phyloP scores from a whole-genome alignment of 2,888 invertebrate species.

The Calliopum simillimum region DNA sequence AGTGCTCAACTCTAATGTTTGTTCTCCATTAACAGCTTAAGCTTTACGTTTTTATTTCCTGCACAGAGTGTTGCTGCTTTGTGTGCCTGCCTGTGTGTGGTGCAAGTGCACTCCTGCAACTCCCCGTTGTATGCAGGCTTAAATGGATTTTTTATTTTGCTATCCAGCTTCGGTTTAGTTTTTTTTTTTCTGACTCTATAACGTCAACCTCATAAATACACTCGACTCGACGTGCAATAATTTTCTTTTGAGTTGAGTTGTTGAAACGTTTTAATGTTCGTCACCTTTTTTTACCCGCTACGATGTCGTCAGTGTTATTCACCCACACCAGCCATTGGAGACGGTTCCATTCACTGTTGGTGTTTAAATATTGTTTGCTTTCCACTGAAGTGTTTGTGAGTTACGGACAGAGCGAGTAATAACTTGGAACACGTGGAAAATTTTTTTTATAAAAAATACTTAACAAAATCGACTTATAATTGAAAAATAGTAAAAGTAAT shows the following conservation, averaged over 20 bases:
- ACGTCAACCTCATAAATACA: conserved; percentile 33
- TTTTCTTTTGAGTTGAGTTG: conserved; percentile 61
- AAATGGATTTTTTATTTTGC: not conserved
- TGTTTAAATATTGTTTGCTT: too few relatives aligned
- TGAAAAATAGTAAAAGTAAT: too few relatives aligned
- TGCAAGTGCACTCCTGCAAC: not conserved
- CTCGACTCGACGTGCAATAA: conserved; percentile 48
- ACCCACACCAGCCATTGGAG: too few relatives aligned
- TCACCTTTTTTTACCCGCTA: conserved; percentile 54
- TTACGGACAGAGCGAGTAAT: too few relatives aligned
- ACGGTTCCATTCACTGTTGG: not conserved
- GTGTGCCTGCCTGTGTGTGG: not conserved
- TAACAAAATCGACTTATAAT: too few relatives aligned
- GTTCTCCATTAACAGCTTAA: conserved; percentile 56
- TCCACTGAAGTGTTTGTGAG: too few relatives aligned
- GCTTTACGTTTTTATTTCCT: conserved; percentile 34
- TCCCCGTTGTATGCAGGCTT: not conserved
- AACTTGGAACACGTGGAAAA: too few relatives aligned
- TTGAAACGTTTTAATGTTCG: conserved; percentile 65
- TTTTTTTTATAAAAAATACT: too few relatives aligned
- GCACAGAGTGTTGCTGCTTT: conserved; percentile 20
- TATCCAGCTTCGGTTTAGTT: not conserved
- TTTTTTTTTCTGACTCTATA: not conserved
- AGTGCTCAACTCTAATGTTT: conserved; percentile 50
- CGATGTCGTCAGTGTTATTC: not conserved